phyloP scores from a whole-genome alignment of 2,888 invertebrate species.

The Microchrysa polita region DNA sequence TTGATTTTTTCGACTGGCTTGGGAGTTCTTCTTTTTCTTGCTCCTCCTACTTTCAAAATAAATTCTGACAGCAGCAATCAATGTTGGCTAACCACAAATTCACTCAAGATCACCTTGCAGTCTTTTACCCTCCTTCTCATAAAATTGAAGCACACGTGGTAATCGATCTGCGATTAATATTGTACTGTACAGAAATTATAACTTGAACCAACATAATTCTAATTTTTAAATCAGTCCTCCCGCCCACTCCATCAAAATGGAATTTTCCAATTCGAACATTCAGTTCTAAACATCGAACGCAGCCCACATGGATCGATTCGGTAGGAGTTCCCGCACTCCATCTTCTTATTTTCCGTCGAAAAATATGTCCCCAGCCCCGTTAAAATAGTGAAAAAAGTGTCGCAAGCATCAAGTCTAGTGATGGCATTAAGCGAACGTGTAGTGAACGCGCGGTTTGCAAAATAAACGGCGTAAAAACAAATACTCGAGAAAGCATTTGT shows the following conservation, averaged over 20 bases:
- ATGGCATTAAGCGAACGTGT: background rate
- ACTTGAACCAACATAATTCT: too few species aligned
- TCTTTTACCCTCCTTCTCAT: too few species aligned
- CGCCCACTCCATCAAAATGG: background rate
- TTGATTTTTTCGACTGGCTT: too few species aligned
- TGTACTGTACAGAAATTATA: too few species aligned
- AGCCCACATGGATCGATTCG: constrained; percentile 35
- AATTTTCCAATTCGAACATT: background rate
- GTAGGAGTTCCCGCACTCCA: constrained; percentile 40
- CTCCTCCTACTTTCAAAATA: too few species aligned
- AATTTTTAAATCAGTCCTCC: too few species aligned
- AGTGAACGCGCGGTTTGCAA: background rate
- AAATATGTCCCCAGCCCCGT: background rate
- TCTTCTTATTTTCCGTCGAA: constrained; percentile 5
- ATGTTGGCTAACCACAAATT: too few species aligned
- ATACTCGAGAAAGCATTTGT: constrained; percentile 17
- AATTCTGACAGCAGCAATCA: too few species aligned
- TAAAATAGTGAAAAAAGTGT: constrained; percentile 28
- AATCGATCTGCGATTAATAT: too few species aligned
- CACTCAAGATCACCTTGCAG: too few species aligned
- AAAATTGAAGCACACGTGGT: too few species aligned
- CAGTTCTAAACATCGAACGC: constrained; percentile 4
- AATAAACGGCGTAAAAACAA: background rate
- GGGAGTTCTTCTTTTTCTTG: too few species aligned
- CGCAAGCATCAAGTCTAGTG: background rate